phyloP scores from a whole-genome alignment of 2,888 invertebrate genomes.

The Drosophila emarginata region DNA sequence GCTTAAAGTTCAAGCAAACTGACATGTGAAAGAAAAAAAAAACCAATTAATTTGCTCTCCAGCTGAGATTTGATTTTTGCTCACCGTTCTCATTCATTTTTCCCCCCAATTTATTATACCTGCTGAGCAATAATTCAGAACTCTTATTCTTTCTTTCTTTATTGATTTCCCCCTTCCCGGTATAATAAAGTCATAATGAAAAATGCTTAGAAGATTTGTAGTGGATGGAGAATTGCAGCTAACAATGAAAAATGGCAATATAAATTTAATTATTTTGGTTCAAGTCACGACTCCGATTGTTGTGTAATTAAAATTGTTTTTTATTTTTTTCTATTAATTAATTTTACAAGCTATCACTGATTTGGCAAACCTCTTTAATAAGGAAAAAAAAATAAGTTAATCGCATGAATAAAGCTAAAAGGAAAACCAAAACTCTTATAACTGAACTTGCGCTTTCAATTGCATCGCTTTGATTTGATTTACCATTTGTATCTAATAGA shows the following conservation, averaged over 20 bases:
- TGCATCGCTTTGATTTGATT: conserved; percentile 34
- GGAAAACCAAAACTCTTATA: conserved; percentile 4
- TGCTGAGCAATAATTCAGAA: conserved; percentile 25
- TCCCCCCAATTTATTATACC: conserved; percentile 9
- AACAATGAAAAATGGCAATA: conserved; percentile 43
- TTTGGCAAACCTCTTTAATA: conserved; percentile 25
- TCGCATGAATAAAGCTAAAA: not conserved
- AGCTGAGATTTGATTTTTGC: conserved; percentile 26
- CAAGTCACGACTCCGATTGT: conserved; percentile 29
- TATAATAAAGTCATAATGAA: conserved; percentile 38
- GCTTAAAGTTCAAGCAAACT: conserved; percentile 49
- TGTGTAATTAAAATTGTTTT: conserved; percentile 7
- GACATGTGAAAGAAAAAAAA: conserved; percentile 26
- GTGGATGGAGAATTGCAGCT: no score
- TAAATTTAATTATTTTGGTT: conserved; percentile 45
- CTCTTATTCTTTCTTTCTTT: not conserved
- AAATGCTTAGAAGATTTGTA: not conserved
- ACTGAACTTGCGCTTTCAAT: conserved; percentile 33
- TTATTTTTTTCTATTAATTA: conserved; percentile 46
- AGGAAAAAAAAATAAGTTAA: not conserved
- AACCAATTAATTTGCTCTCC: conserved; percentile 46
- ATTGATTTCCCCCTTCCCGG: not conserved
- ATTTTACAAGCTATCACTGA: conserved; percentile 49
- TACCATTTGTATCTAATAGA: conserved; percentile 38
- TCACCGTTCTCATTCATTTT: not conserved